Evolutionary conservation across 37 sponge, comb jelly and placozoan genomes (phyloP).

Genomic region (Axinella damicornis): DNA sequence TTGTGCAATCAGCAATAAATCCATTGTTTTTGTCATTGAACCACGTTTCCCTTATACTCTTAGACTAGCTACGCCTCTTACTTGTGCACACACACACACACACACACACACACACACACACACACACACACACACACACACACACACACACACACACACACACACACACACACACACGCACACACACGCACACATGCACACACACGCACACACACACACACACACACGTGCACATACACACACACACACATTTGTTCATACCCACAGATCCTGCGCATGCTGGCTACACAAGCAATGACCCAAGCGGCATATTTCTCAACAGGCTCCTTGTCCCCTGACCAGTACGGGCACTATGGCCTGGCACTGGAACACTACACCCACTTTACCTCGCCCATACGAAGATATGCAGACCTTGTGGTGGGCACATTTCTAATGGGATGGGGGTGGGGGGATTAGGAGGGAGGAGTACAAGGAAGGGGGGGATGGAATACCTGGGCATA

Average conservation of each 20-base stretch:
- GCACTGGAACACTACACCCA: slow-evolving; percentile 82
- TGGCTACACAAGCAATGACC: slow-evolving; percentile 73
- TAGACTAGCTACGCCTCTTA: too few species aligned
- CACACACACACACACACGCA: neutral
- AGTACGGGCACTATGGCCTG: slow-evolving; percentile 81
- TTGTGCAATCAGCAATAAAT: too few species aligned
- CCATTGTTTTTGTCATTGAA: too few species aligned
- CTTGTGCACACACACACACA: too few species aligned
- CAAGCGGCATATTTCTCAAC: slow-evolving; percentile 72
- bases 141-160: too few species aligned
- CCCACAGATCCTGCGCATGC: slow-evolving; percentile 51
- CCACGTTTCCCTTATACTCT: too few species aligned
- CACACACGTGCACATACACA: neutral
- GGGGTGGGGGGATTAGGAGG: too few species aligned
- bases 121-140: too few species aligned
- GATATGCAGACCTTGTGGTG: slow-evolving; percentile 87
- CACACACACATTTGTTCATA: neutral
- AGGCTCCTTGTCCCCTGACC: slow-evolving; percentile 37
- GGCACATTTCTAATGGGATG: too few species aligned
- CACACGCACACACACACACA: neutral
- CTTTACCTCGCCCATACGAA: slow-evolving; percentile 89
- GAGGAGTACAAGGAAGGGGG: neutral
- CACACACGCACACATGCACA: neutral
- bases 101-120: too few species aligned
- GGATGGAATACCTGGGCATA: too few species aligned